These are phyloP conservation scores for Gallinago jamesoni DNA, from an alignment of 2,113 vertebrate species.

Conservation along the genomic window DNA sequence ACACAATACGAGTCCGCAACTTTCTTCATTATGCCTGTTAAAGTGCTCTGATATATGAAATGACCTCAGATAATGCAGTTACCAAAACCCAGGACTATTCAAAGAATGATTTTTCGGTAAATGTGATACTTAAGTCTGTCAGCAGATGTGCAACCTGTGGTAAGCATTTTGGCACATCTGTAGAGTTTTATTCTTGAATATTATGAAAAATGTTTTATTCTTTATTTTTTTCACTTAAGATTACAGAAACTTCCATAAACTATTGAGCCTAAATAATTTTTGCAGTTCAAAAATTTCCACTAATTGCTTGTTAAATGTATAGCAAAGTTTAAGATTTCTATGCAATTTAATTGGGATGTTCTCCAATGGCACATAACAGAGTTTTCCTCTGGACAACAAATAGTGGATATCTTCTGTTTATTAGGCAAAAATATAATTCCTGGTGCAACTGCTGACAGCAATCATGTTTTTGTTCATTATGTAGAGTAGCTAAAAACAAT, in stretches of 20 bases:
- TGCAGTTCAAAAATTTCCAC: not conserved
- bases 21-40: not conserved
- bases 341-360: not conserved
- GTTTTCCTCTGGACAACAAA: not conserved
- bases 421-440: not conserved
- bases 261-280: not conserved
- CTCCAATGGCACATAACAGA: not conserved
- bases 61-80: not conserved
- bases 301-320: not conserved
- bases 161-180: not conserved
- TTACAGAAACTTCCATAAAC: not conserved
- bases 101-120: not conserved
- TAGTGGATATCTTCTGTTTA: not conserved
- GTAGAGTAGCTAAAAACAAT: conserved; percentile 19
- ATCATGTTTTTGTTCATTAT: conserved; percentile 8
- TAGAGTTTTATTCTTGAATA: not conserved
- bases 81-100: not conserved
- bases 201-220: not conserved
- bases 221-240: not conserved
- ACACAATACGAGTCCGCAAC: not conserved
- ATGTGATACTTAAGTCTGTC: not conserved
- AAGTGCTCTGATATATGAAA: not conserved
- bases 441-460: not conserved
- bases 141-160: not conserved
- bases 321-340: not conserved